Evolutionary conservation across 1,140 invertebrate species (phyloP).

Genomic region (Drosophila sp.): DNA sequence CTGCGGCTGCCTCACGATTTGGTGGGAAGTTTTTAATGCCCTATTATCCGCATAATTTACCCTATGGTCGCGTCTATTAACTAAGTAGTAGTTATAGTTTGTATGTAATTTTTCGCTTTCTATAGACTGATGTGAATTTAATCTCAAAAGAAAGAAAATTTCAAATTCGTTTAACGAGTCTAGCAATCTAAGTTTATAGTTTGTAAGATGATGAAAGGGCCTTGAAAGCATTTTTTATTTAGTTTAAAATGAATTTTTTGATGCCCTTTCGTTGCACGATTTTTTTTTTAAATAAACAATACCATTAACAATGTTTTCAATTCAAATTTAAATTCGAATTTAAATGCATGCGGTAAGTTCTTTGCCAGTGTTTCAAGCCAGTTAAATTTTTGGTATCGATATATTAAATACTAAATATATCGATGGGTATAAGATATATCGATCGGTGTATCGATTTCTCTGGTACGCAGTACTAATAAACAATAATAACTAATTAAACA

Average conservation of each 20-base stretch:
- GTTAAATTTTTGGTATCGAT: neutral
- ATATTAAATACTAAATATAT: neutral
- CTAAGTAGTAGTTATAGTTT: neutral
- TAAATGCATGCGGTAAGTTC: neutral
- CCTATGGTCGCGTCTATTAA: constrained; percentile 80
- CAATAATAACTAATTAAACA: neutral
- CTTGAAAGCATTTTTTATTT: constrained; percentile 24
- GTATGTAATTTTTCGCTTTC: constrained; percentile 28
- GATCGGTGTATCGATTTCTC: neutral
- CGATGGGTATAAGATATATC: neutral
- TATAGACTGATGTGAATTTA: constrained; percentile 69
- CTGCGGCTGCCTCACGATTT: constrained; percentile 56
- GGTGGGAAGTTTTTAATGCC: constrained; percentile 80
- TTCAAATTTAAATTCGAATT: neutral
- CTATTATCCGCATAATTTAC: constrained; percentile 77
- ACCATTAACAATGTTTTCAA: neutral
- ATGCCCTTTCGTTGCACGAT: constrained; percentile 15
- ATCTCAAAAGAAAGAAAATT: constrained; percentile 29
- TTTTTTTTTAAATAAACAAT: neutral
- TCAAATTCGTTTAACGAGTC: constrained; percentile 71
- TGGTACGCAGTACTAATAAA: neutral
- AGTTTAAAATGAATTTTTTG: constrained; percentile 20
- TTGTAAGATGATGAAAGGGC: constrained; percentile 28
- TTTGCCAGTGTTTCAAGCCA: neutral
- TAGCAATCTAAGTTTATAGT: constrained; percentile 59